Evolutionary conservation across 2,888 invertebrate species (phyloP).

Genomic region (Cactoblastis cactorum): DNA sequence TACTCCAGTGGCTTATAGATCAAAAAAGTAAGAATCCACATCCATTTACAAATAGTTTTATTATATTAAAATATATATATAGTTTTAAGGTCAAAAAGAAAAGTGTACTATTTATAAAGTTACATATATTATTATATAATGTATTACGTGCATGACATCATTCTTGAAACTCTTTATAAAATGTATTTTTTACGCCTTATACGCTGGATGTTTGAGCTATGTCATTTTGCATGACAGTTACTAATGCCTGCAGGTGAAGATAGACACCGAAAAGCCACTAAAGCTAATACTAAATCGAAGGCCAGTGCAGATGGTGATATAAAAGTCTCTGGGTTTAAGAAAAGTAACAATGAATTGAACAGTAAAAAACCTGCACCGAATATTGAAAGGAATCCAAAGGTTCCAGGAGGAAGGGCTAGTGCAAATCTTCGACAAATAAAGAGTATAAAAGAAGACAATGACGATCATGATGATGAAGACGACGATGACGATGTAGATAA

Average conservation of each 20-base stretch:
- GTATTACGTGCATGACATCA: conserved; percentile 76
- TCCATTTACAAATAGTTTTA: conserved; percentile 62
- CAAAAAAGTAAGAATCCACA: conserved; percentile 95
- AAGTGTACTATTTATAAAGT: conserved; percentile 38
- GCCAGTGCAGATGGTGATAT: conserved; percentile 75
- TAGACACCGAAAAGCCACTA: conserved; percentile 69
- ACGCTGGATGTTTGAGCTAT: conserved; percentile 78
- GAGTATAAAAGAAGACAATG: conserved; percentile 24
- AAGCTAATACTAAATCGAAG: conserved; percentile 70
- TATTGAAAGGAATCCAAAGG: conserved; percentile 50
- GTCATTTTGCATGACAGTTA: conserved; percentile 81
- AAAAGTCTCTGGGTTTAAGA: conserved; percentile 52
- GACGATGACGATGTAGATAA: conserved; percentile 44
- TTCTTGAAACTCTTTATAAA: conserved; percentile 54
- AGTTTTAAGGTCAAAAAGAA: conserved; percentile 39
- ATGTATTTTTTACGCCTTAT: conserved; percentile 65
- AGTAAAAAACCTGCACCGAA: conserved; percentile 33
- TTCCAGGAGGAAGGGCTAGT: conserved; percentile 36
- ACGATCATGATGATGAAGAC: conserved; percentile 22
- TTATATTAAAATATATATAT: conserved; percentile 34
- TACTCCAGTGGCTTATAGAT: conserved; percentile 96
- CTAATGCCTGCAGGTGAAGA: conserved; percentile 81
- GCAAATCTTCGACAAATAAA: conserved; percentile 21
- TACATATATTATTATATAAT: conserved; percentile 39
- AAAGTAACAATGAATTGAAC: conserved; percentile 37